Evolutionary conservation across 2,797 vertebrate species (phyloP).

Genomic region (Philypnodon macrostomus): DNA sequence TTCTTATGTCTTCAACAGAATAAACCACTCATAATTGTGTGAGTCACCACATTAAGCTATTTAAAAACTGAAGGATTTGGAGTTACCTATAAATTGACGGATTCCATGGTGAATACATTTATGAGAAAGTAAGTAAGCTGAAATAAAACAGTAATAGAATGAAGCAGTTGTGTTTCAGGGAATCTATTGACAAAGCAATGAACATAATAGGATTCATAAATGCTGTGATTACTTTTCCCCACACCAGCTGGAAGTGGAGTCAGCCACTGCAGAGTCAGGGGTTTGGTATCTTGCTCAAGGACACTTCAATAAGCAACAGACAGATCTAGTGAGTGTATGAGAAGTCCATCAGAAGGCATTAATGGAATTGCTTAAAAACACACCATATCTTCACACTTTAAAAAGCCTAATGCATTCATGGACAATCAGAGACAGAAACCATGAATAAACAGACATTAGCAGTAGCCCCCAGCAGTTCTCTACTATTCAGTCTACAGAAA

Average conservation of each 20-base stretch:
- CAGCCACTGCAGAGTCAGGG: constrained; percentile 34
- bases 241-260: constrained; percentile 24
- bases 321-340: not conserved
- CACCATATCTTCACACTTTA: constrained; percentile 39
- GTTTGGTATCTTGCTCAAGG: constrained; percentile 56
- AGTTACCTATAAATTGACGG: no score
- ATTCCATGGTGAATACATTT: no score
- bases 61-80: no score
- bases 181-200: no score
- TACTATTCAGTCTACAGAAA: constrained; percentile 32
- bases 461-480: constrained; percentile 40
- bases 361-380: constrained; percentile 30
- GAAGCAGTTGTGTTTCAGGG: no score
- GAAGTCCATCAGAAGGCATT: constrained; percentile 27
- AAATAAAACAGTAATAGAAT: no score
- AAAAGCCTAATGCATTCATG: constrained; percentile 47
- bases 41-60: no score
- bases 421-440: constrained; percentile 38
- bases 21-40: no score
- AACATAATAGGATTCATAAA: no score
- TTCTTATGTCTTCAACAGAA: no score
- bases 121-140: no score
- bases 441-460: constrained; percentile 29
- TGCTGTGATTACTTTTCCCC: no score
- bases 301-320: constrained; percentile 41